These are phyloP conservation scores for Martes flavigula DNA, from an alignment of 2,797 vertebrate genomes.

Conservation along the genomic window DNA sequence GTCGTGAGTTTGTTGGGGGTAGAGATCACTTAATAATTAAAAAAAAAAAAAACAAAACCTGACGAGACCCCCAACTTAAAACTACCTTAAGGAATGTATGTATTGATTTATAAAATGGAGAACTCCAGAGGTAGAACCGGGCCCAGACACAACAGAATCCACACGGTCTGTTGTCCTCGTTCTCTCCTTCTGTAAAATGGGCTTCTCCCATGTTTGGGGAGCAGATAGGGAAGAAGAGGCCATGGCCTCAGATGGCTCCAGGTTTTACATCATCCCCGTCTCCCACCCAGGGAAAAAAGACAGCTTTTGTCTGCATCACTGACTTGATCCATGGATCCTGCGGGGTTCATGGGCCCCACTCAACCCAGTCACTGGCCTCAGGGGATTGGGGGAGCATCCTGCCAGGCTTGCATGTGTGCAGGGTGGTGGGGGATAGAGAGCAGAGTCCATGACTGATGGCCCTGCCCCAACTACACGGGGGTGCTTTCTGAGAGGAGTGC, in stretches of 20 bases:
- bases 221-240: not conserved
- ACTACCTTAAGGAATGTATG: not conserved
- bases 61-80: not conserved
- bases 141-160: not conserved
- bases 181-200: not conserved
- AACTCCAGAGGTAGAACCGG: not conserved
- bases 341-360: rapidly evolving
- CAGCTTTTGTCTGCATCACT: not conserved
- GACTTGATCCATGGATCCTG: not conserved
- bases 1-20: not conserved
- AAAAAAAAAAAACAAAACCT: not conserved
- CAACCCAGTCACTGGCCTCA: not conserved
- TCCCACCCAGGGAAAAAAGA: not conserved
- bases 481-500: not conserved
- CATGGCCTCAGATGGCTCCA: not conserved
- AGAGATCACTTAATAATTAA: not conserved
- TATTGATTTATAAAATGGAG: not conserved
- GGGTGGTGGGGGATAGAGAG: not conserved
- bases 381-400: not conserved
- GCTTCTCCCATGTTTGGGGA: not conserved
- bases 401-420: not conserved
- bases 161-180: not conserved
- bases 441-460: not conserved
- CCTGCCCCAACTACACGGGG: not conserved
- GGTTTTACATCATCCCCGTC: not conserved